Conservation (phyloP, 2,888 invertebrate species). For the Luffia ferchaultella region DNA sequence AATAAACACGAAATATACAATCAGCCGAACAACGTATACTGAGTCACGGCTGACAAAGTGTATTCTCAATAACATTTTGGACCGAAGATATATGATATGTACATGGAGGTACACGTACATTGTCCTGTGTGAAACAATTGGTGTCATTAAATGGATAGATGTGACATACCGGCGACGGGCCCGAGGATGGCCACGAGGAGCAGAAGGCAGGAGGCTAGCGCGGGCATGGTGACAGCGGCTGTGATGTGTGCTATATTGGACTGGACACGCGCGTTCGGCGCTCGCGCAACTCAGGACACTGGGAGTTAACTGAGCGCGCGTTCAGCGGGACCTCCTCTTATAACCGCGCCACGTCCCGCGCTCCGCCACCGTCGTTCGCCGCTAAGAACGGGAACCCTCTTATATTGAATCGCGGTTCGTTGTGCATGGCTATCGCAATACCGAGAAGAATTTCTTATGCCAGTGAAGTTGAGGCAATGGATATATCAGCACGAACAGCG, state of each 20-base stretch:
- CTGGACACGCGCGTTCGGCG: constrained; percentile 35
- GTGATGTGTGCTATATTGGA: constrained; percentile 25
- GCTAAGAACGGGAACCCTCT: not conserved
- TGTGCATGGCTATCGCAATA: constrained; percentile 29
- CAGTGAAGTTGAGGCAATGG: not conserved
- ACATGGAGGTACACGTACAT: too few relatives aligned
- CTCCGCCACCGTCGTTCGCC: constrained; percentile 16
- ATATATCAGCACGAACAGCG: not conserved
- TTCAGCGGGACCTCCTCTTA: constrained; percentile 58
- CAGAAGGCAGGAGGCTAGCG: constrained; percentile 63
- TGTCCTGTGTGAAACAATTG: not conserved
- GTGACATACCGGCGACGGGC: constrained; percentile 62
- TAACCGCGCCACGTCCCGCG: constrained; percentile 58
- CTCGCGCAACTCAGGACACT: constrained; percentile 56
- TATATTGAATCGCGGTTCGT: not conserved
- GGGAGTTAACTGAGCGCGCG: constrained; percentile 63
- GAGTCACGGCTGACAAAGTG: too few relatives aligned
- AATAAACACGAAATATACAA: too few relatives aligned
- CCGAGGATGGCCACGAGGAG: constrained; percentile 58
- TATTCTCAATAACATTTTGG: too few relatives aligned
- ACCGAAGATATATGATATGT: too few relatives aligned
- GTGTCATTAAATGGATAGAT: not conserved
- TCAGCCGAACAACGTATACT: too few relatives aligned
- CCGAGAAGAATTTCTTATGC: not conserved
- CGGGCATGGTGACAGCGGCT: constrained; percentile 36